Evolutionary conservation across 1,140 invertebrate genomes (phyloP).

Genomic region (Ectropis grisescens): DNA sequence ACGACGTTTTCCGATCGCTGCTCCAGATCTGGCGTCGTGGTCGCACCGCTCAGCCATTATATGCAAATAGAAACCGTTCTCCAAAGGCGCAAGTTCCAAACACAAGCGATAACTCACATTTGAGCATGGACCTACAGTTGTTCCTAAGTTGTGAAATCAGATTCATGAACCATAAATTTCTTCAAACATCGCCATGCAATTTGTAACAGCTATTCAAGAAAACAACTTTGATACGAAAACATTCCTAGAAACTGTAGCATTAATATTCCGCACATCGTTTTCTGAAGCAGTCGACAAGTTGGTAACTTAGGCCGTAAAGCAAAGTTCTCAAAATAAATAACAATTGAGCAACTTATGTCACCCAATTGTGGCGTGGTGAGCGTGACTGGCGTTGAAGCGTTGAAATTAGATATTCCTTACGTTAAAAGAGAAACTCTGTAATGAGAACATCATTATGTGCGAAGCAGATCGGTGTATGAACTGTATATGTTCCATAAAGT

Average conservation of each 20-base stretch:
- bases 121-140: conserved; percentile 4
- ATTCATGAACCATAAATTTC: too few relatives aligned
- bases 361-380: conserved; percentile 18
- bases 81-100: conserved; percentile 21
- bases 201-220: too few relatives aligned
- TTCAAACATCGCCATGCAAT: too few relatives aligned
- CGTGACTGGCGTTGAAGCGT: conserved; percentile 26
- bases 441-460: too few relatives aligned
- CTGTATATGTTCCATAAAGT: too few relatives aligned
- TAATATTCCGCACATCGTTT: too few relatives aligned
- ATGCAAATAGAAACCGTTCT: conserved; percentile 44
- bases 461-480: too few relatives aligned
- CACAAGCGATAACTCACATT: conserved; percentile 22
- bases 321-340: conserved; percentile 26
- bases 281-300: too few relatives aligned
- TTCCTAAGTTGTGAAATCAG: conserved; percentile 1
- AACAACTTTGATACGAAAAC: too few relatives aligned
- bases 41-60: conserved; percentile 43
- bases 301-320: conserved; percentile 10
- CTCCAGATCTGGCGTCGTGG: conserved; percentile 45
- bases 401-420: conserved; percentile 12
- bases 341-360: conserved; percentile 34
- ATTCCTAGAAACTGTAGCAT: too few relatives aligned
- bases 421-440: too few relatives aligned
- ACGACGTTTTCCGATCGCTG: conserved; percentile 33